phyloP scores from a whole-genome alignment of 2,113 vertebrate species.

The Morone chrysops region DNA sequence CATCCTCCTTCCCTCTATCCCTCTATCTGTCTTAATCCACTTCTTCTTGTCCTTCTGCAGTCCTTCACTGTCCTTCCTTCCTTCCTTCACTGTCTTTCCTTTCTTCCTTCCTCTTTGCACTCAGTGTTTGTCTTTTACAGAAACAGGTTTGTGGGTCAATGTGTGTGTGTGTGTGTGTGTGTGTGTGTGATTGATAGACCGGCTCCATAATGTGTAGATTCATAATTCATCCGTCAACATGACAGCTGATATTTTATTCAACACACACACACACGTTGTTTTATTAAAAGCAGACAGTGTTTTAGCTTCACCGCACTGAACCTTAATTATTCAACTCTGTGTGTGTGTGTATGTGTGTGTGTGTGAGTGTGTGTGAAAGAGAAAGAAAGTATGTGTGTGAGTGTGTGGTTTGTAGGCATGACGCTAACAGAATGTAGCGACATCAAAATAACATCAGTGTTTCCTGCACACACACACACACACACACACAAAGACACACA shows the following conservation, averaged over 20 bases:
- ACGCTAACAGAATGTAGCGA: slow-evolving; percentile 19
- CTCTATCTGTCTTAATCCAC: too few relatives aligned
- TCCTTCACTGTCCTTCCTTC: too few relatives aligned
- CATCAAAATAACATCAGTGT: slow-evolving; percentile 31
- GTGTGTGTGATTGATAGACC: slow-evolving; percentile 35
- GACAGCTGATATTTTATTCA: slow-evolving; percentile 66
- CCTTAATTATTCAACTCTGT: slow-evolving; percentile 55
- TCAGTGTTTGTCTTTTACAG: background rate
- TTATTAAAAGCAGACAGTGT: slow-evolving; percentile 55
- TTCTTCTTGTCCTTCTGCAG: too few relatives aligned
- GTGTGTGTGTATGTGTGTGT: slow-evolving; percentile 26
- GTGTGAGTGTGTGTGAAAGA: slow-evolving; percentile 4
- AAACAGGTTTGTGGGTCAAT: slow-evolving; percentile 50
- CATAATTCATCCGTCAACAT: slow-evolving; percentile 68
- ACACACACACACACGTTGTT: slow-evolving; percentile 36
- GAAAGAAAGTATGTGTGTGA: background rate
- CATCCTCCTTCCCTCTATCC: too few relatives aligned
- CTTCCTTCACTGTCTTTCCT: background rate
- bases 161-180: slow-evolving; percentile 7
- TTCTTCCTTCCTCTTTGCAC: background rate
- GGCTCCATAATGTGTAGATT: slow-evolving; percentile 51
- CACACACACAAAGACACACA: slow-evolving; percentile 14
- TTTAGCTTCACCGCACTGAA: slow-evolving; percentile 37
- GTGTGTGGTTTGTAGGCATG: background rate
- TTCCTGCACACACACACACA: slow-evolving; percentile 11